A percentile compares a stretch with the other conserved stretches of the same genome.
phyloP scores from a whole-genome alignment of 1,140 invertebrate genomes.

The Heliothis virescens region DNA sequence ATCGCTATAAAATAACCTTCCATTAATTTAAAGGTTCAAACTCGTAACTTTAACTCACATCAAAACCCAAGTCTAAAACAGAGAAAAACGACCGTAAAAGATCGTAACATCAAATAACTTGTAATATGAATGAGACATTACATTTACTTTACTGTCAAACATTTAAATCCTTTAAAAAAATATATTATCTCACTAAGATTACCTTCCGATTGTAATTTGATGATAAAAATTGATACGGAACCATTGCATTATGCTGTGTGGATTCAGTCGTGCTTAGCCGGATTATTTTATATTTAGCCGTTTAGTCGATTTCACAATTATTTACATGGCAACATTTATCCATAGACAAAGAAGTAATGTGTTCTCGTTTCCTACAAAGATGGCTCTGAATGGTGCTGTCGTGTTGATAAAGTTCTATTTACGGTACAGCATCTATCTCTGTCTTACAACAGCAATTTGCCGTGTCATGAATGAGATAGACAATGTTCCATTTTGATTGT shows the following conservation, averaged over 20 bases:
- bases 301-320: conserved; percentile 40
- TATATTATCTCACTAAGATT: no score
- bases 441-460: conserved; percentile 47
- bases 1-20: no score
- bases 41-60: no score
- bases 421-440: conserved; percentile 66
- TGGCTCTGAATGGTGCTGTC: conserved; percentile 67
- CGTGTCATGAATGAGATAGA: conserved; percentile 55
- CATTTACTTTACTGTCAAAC: no score
- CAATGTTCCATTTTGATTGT: conserved; percentile 76
- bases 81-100: no score
- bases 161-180: no score
- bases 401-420: conserved; percentile 72
- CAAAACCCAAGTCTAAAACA: no score
- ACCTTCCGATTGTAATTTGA: no score
- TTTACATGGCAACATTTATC: conserved; percentile 54
- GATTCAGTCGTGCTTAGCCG: not conserved
- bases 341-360: conserved; percentile 63
- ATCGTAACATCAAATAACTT: no score
- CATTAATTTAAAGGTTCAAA: no score
- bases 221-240: not conserved
- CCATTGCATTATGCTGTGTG: not conserved
- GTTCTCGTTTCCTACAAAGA: conserved; percentile 65
- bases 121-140: no score
- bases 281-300: not conserved